phyloP scores from a whole-genome alignment of 2,888 invertebrate genomes.

The Acronicta alni region DNA sequence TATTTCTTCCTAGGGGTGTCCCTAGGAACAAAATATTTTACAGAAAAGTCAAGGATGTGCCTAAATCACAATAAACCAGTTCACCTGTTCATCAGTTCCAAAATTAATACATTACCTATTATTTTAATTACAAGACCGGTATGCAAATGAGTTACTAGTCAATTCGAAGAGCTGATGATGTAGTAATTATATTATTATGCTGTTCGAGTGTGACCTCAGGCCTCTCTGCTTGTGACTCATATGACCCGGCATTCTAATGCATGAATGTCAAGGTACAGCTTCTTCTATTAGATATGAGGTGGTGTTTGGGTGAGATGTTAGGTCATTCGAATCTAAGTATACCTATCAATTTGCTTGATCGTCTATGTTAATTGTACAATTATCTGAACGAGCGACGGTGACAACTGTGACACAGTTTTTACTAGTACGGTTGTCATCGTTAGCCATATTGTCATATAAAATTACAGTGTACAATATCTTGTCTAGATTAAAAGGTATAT shows the following conservation, averaged over 20 bases:
- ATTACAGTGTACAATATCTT: too few species aligned
- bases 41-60: not conserved
- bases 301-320: constrained; percentile 1
- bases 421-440: too few species aligned
- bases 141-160: constrained; percentile 28
- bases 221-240: constrained; percentile 43
- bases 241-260: constrained; percentile 36
- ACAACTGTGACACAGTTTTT: too few species aligned
- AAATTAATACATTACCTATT: not conserved
- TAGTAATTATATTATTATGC: constrained; percentile 35
- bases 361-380: too few species aligned
- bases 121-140: constrained; percentile 4
- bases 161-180: constrained; percentile 21
- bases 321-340: not conserved
- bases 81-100: not conserved
- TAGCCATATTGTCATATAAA: too few species aligned
- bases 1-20: too few species aligned
- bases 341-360: not conserved
- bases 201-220: constrained; percentile 44
- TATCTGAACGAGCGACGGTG: too few species aligned
- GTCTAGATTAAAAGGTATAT: too few species aligned
- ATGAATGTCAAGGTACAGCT: constrained; percentile 52
- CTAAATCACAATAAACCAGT: not conserved
- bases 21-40: too few species aligned
- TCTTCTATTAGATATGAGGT: constrained; percentile 12